Conservation (phyloP, 2,888 invertebrate genomes). For the Ochropleura leucogaster region DNA sequence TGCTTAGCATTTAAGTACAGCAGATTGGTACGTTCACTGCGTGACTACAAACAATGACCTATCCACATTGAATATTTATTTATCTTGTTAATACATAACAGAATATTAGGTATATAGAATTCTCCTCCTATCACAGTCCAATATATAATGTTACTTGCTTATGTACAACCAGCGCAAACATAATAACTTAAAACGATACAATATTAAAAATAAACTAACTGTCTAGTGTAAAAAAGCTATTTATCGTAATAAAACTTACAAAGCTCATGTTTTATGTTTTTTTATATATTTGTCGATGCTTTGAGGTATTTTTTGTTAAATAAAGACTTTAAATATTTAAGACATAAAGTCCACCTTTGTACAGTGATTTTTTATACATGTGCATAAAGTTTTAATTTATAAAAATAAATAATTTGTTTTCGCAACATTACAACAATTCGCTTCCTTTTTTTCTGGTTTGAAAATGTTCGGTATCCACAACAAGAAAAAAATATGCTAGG, state of each 20-base stretch:
- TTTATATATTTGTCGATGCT: conserved; percentile 50
- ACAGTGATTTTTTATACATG: no score
- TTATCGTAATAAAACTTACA: conserved; percentile 77
- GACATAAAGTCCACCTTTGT: no score
- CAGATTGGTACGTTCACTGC: conserved; percentile 9
- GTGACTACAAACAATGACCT: conserved; percentile 15
- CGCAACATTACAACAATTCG: no score
- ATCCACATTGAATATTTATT: conserved; percentile 14
- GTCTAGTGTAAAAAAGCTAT: conserved; percentile 80
- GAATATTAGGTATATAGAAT: conserved; percentile 42
- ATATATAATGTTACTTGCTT: conserved; percentile 45
- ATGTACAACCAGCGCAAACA: conserved; percentile 56
- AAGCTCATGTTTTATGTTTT: conserved; percentile 81
- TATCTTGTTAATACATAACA: conserved; percentile 19
- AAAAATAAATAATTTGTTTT: no score
- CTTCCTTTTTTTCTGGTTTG: not conserved
- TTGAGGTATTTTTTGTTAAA: not conserved
- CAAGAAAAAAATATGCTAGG: not conserved
- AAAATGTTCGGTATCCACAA: not conserved
- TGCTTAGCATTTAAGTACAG: not conserved
- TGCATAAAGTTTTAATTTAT: no score
- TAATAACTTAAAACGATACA: conserved; percentile 57
- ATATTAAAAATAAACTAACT: conserved; percentile 64
- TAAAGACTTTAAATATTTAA: not conserved
- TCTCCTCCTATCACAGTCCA: conserved; percentile 52